phyloP scores from a whole-genome alignment of 2,888 invertebrate genomes.

The Buathra laborator region DNA sequence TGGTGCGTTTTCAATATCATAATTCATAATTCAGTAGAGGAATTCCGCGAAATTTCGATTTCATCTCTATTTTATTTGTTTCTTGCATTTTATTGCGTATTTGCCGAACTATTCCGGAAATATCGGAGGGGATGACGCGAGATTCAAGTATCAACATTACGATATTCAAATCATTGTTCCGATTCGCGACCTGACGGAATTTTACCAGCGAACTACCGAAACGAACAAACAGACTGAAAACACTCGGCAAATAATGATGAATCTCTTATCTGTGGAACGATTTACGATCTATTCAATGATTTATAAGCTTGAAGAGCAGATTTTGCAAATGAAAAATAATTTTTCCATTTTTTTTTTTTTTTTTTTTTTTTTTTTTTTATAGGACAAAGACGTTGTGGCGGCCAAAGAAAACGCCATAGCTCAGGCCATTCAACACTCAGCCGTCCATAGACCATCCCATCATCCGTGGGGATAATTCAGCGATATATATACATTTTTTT shows the following conservation, averaged over 20 bases:
- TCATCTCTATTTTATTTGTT: conserved; percentile 6
- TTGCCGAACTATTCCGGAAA: no score
- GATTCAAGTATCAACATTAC: no score
- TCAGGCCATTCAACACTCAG: conserved; percentile 79
- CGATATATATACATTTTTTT: neutral
- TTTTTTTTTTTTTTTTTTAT: conserved; percentile 49
- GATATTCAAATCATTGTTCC: no score
- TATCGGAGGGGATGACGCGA: no score
- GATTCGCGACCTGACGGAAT: no score
- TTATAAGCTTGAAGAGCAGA: no score
- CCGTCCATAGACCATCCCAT: conserved; percentile 74
- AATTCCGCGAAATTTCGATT: neutral
- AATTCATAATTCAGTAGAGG: neutral
- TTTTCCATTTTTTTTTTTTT: neutral
- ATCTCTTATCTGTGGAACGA: no score
- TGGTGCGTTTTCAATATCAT: conserved; percentile 71
- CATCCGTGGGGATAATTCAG: conserved; percentile 79
- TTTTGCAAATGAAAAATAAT: no score
- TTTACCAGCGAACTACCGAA: no score
- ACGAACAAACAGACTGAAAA: no score
- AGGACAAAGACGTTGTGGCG: conserved; percentile 81
- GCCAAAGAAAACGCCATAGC: conserved; percentile 83
- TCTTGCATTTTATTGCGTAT: conserved; percentile 31
- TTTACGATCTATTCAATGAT: no score
- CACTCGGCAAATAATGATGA: no score